Evolutionary conservation across 2,113 vertebrate species (phyloP), one percentile per base, ranked within the genome.

Genomic region (Rhabdomys dilectus): DNA sequence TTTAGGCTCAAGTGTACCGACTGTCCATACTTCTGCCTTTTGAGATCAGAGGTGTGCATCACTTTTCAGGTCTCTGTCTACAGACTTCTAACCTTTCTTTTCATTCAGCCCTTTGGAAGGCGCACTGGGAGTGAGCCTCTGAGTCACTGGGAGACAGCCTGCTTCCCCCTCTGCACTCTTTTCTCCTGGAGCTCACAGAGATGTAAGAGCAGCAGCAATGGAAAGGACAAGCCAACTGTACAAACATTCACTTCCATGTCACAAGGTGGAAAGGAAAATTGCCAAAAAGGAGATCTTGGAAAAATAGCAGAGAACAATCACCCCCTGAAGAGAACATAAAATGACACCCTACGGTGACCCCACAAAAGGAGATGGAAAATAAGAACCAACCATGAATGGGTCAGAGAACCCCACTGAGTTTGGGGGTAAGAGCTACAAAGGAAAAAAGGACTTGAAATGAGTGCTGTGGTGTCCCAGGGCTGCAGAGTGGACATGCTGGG

Each of bases 241-340:
- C 93, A 96, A 95, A 96, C 68, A 95, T 78, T 91, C 0, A 1
- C 86, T 87, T 96, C 86, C 36, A 70, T 78, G 66, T 96, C 96
- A 96, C 96, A 80, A 96, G 95, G 92, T 84, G 29, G 64, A 53
- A 36, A 60, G 96, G 91, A 84, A 90, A 42, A 45, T 36, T 56
- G 78, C 95, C 97, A 96, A 91, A 94, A 64, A 84, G 58, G 24
- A 97, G 82, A 96, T 95, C 78, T 66, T 80, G 84, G 95, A 93
- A 93, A 95, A 96, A 96, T 11, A 97, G 78, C 93, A n/a, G 17
- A 72, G 73, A 76, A 89, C 51, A 87, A 58, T 92, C 11, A 53
- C 66, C 93, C 66, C 94, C 96, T 72, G 94, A 94, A 62, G 95
- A 93, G 94, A 98, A 68, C 81, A 91, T 93, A 89, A 95, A 96